Evolutionary conservation across 2,888 invertebrate genomes (phyloP), one percentile per base, ranked within the genome.

Genomic region (Nemapogon koenigi): DNA sequence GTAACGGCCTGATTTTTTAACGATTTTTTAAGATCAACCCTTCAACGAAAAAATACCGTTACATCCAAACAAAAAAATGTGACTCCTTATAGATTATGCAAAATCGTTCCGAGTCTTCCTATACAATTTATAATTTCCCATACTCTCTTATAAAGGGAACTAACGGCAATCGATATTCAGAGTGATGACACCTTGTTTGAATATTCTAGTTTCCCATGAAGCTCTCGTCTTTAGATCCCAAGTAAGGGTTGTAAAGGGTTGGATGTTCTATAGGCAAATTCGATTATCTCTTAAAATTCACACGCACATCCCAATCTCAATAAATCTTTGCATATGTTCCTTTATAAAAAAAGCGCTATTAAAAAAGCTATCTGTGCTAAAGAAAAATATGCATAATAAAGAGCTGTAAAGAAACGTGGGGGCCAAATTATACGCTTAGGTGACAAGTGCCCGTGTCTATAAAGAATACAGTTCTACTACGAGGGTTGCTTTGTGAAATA

Each of bases 161-260:
- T 39, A 62, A 63, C 68, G 66, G 64, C 76, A 70, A 78, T 78
- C 78, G 78, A 78, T 78, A 78, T 76, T 73, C 76, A 72, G 62
- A 63, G 59, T 67, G 78, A 78, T 76, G 78, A 76, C 76, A 78
- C 75, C 78, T 76, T 78, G 73, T 76, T 78, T 78, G 76, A 78
- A 78, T 78, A 76, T 75, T 62, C 71, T 64, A 60, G 57, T 55
- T 76, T 76, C 76, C 76, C 78, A 76, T 69, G 73, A 60, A 57
- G 16, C 31, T 2, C 16, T 54, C 58, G 59, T 52, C 50, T 56
- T 49, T 58, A 59, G 60, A 62, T 61, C 64, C 55, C 48, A 35
- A 49, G 42, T 66, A 73, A 75, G 70, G 73, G 75, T 69, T 71
- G 51, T 55, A 52, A 58, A 50, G 67, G 64, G 68, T 58, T 63